Evolutionary conservation across 2,113 vertebrate species (phyloP).

Genomic region (Phyllostomus discolor): DNA sequence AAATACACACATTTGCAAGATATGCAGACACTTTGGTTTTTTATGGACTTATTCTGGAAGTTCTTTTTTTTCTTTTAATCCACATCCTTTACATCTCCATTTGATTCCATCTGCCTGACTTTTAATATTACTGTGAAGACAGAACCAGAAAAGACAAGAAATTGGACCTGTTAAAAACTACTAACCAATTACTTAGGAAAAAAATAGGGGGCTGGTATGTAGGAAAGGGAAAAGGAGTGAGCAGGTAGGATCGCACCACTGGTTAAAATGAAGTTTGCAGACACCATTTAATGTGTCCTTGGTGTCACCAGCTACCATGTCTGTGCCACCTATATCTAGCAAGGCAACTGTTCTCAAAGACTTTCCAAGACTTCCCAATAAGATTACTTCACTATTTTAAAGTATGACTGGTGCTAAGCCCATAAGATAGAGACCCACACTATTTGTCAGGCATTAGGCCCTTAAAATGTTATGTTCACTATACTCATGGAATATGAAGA

Average conservation of each 20-base stretch:
- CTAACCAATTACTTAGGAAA: neutral
- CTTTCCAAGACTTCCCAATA: neutral
- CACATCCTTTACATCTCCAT: neutral
- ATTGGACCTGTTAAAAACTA: neutral
- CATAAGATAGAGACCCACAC: neutral
- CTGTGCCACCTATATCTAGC: neutral
- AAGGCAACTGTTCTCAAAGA: neutral
- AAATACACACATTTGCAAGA: neutral
- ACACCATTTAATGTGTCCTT: neutral
- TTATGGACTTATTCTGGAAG: neutral
- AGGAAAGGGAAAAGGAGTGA: neutral
- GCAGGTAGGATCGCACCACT: neutral
- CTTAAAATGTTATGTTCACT: neutral
- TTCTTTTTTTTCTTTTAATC: neutral
- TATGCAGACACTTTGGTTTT: neutral
- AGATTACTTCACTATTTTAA: neutral
- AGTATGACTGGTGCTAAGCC: neutral
- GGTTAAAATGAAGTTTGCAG: neutral
- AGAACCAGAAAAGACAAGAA: neutral
- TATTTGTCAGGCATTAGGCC: neutral
- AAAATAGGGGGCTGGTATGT: neutral
- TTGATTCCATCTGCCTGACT: neutral
- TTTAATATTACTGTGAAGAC: constrained; percentile 9
- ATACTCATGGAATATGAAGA: neutral
- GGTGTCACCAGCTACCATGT: neutral